Evolutionary conservation across 1,140 invertebrate genomes (phyloP), one percentile per base, ranked within the genome.

Genomic region (Chymomyza costata): DNA sequence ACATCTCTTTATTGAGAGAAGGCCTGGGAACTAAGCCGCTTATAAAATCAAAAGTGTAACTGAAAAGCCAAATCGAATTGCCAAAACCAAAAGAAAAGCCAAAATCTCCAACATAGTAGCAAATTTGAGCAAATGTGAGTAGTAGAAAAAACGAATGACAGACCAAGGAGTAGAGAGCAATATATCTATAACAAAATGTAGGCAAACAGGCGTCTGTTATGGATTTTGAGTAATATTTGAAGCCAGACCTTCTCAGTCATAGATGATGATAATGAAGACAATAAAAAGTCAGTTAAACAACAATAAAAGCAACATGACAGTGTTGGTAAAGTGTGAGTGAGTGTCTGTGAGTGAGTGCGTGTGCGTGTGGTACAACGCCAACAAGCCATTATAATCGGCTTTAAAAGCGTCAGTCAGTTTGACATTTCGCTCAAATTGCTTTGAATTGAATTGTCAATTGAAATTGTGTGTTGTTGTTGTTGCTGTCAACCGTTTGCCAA

Each of bases 381-480:
- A 55, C 46, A 65, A 56, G 32, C 50, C 53, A 63, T 66, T 59
- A 66, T 78, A 76, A 76, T 66, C 70, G 57, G 70, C 57, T 78
- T 76, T 63, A 69, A 69, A 57, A 58, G 54, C 48, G 45, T 62
- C 43, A 55, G 21, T 62, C 43, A 55, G 21, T 52, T 51, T 65
- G 65, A 65, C 70, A 69, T 76, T 61, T 65, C n/a, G 48, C 51
- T 51, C 38, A 46, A 31, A 50, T 25, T 25, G 8, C 3, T 5
- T 5, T 25, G 21, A 60, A 49, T 51, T 65, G 52, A 69, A 74
- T 74, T 57, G 48, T 58, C 70, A 74, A 65, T 60, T 68, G 59
- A 37, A 56, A 41, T 16, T 48, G 34, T 56, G 18, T 54, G 16
- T 28, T 25, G 38, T 49, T 49, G n/a, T n/a, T n/a, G n/a, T n/a